Evolutionary conservation across 2,888 invertebrate species (phyloP).

Genomic region (Gasteruption jaculator): DNA sequence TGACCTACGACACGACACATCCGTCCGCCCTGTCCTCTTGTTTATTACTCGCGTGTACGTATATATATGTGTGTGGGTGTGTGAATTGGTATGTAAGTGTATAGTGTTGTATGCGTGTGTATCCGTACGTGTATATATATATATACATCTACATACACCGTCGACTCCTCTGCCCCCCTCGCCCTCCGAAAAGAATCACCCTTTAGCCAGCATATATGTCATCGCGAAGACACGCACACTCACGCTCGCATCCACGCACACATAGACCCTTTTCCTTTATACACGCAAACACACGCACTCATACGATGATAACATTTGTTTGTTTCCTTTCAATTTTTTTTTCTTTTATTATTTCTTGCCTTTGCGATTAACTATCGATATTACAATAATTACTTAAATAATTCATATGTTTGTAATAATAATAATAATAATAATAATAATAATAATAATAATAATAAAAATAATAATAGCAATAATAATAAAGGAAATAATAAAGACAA

Average conservation of each 20-base stretch:
- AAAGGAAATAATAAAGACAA: slow-evolving; percentile 58
- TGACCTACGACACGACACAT: too few relatives aligned
- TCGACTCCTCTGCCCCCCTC: too few relatives aligned
- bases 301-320: slow-evolving; percentile 34
- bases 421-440: slow-evolving; percentile 57
- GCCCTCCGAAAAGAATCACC: too few relatives aligned
- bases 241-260: slow-evolving; percentile 17
- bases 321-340: too few relatives aligned
- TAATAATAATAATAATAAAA: slow-evolving; percentile 58
- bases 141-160: background rate
- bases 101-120: background rate
- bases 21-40: too few relatives aligned
- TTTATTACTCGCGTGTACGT: background rate
- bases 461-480: slow-evolving; percentile 57
- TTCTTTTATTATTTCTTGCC: slow-evolving; percentile 35
- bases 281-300: slow-evolving; percentile 30
- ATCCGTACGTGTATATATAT: background rate
- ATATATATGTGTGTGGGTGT: background rate
- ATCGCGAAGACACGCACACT: slow-evolving; percentile 30
- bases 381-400: slow-evolving; percentile 46
- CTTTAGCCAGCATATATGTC: too few relatives aligned
- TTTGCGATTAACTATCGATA: slow-evolving; percentile 35
- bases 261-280: slow-evolving; percentile 16
- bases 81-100: background rate
- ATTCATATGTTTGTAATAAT: slow-evolving; percentile 28